These are phyloP conservation scores for Venustoraphidia nigricollis DNA, from an alignment of 2,888 invertebrate genomes.

Conservation along the genomic window DNA sequence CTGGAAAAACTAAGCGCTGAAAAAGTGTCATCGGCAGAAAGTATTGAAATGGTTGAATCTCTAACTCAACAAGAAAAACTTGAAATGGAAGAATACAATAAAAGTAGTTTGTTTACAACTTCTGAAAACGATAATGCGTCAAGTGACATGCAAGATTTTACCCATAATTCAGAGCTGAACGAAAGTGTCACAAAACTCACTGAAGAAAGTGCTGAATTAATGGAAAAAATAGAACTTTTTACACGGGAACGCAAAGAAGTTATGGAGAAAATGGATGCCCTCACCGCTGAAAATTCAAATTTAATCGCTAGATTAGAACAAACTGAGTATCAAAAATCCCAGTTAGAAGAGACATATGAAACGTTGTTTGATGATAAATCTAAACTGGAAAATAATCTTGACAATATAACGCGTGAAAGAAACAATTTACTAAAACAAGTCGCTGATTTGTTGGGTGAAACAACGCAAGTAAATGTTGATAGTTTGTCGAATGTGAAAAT, in stretches of 20 bases:
- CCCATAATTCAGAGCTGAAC: constrained; percentile 28
- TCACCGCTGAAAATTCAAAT: constrained; percentile 42
- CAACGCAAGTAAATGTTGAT: not conserved
- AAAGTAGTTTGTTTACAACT: constrained; percentile 18
- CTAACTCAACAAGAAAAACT: constrained; percentile 54
- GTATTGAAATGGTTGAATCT: constrained; percentile 58
- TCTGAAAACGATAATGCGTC: constrained; percentile 18
- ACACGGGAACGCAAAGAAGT: constrained; percentile 53
- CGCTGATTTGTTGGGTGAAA: constrained; percentile 8
- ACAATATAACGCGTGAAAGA: constrained; percentile 23
- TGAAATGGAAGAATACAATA: constrained; percentile 51
- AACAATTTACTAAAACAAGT: constrained; percentile 9
- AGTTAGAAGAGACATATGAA: constrained; percentile 27
- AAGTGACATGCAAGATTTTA: constrained; percentile 16
- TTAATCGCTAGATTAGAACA: constrained; percentile 34
- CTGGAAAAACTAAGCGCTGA: constrained; percentile 54
- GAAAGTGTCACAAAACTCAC: constrained; percentile 41
- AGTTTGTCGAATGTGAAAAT: constrained; percentile 15
- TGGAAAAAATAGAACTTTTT: constrained; percentile 51
- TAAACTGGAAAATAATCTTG: constrained; percentile 28
- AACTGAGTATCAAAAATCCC: constrained; percentile 27
- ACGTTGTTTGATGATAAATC: constrained; percentile 31
- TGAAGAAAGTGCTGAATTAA: constrained; percentile 47
- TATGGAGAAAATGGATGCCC: constrained; percentile 47
- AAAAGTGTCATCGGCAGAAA: constrained; percentile 60